phyloP scores from a whole-genome alignment of 2,113 vertebrate species.

The Gymnocephalus cernua region DNA sequence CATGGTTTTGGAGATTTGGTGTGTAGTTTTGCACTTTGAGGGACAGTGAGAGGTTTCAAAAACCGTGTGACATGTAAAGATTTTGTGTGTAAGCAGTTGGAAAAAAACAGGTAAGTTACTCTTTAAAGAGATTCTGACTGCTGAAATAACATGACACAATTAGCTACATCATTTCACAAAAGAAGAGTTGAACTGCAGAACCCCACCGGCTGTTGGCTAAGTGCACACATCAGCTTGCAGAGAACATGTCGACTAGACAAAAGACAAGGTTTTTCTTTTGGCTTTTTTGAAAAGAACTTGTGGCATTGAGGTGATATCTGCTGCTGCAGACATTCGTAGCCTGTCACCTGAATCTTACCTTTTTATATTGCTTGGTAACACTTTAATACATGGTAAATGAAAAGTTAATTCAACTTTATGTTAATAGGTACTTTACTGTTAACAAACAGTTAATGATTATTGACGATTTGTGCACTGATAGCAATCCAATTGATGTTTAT shows the following conservation, averaged over 20 bases:
- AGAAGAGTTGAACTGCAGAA: neutral
- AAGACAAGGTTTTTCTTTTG: neutral
- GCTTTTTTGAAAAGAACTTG: neutral
- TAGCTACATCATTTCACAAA: neutral
- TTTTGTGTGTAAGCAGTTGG: too few relatives aligned
- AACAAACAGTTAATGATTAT: too few relatives aligned
- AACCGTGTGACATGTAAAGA: too few relatives aligned
- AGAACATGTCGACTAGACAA: neutral
- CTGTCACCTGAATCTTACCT: neutral
- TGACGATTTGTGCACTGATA: too few relatives aligned
- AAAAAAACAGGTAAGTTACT: neutral
- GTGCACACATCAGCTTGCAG: neutral
- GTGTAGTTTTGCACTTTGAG: too few relatives aligned
- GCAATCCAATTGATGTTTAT: too few relatives aligned
- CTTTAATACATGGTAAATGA: too few relatives aligned
- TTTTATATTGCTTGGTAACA: neutral
- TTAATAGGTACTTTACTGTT: too few relatives aligned
- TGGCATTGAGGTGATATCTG: neutral
- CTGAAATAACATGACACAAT: neutral
- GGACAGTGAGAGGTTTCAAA: too few relatives aligned
- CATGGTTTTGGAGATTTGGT: too few relatives aligned
- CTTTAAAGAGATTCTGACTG: neutral
- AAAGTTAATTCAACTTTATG: too few relatives aligned
- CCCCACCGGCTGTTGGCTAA: too few relatives aligned
- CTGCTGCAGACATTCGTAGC: neutral